A percentile compares a stretch with the other conserved stretches of the same genome.
phyloP scores from a whole-genome alignment of 2,113 vertebrate genomes.

The Ptychochromis oligacanthus region DNA sequence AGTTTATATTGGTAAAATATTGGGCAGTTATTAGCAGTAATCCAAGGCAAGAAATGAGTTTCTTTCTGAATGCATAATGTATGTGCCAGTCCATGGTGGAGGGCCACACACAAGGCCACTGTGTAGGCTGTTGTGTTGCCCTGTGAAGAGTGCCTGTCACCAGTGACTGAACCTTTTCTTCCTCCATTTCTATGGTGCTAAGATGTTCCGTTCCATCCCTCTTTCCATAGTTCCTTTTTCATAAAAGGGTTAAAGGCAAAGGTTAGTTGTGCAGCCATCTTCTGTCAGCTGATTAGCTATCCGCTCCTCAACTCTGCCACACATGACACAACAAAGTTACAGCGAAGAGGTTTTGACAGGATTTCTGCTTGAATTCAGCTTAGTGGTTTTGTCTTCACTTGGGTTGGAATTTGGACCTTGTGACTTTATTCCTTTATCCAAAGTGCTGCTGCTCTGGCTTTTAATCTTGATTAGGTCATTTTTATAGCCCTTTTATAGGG shows the following conservation, averaged over 20 bases:
- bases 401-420: constrained; percentile 45
- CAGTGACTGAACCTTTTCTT: constrained; percentile 76
- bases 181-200: constrained; percentile 75
- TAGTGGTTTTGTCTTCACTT: background rate
- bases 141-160: constrained; percentile 75
- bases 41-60: constrained; percentile 39
- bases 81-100: constrained; percentile 54
- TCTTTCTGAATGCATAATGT: constrained; percentile 71
- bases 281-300: constrained; percentile 49
- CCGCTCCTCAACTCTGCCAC: constrained; percentile 8
- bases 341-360: background rate
- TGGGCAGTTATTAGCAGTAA: constrained; percentile 17
- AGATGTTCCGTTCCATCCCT: constrained; percentile 58
- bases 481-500: constrained; percentile 35
- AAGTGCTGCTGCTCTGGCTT: background rate
- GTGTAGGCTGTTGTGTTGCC: constrained; percentile 67
- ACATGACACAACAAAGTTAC: background rate
- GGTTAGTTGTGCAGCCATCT: constrained; percentile 50
- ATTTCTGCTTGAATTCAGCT: constrained; percentile 10
- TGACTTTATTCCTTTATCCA: constrained; percentile 21
- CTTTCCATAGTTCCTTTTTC: constrained; percentile 61
- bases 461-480: constrained; percentile 36
- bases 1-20: background rate
- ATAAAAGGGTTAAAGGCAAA: constrained; percentile 49
- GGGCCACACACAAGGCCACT: constrained; percentile 60